A percentile compares a stretch with the other conserved stretches of the same genome.
phyloP scores from a whole-genome alignment of 2,888 invertebrate species.

The Dascillus cervinus region DNA sequence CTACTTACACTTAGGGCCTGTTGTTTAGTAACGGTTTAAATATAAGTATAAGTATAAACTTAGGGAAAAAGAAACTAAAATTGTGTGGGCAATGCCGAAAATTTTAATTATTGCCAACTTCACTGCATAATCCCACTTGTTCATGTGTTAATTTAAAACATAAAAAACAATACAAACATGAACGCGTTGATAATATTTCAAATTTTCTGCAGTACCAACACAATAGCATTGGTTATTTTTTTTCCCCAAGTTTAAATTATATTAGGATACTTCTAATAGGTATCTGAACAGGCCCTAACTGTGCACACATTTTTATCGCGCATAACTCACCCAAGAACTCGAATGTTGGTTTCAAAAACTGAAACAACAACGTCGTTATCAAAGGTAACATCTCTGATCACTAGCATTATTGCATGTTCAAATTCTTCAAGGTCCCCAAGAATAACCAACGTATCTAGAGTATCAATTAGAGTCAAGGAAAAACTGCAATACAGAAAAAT shows the following conservation, averaged over 20 bases:
- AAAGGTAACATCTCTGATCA: constrained; percentile 82
- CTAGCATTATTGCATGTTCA: constrained; percentile 79
- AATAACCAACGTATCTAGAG: constrained; percentile 85
- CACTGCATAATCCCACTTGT: too few relatives aligned
- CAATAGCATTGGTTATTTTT: constrained; percentile 1
- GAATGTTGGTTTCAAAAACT: constrained; percentile 96
- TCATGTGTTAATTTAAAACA: too few relatives aligned
- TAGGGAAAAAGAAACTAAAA: too few relatives aligned
- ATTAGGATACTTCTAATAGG: not conserved
- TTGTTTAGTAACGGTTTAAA: too few relatives aligned
- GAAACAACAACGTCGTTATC: constrained; percentile 93
- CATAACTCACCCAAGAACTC: constrained; percentile 90
- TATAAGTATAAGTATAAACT: too few relatives aligned
- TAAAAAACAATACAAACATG: too few relatives aligned
- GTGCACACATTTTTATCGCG: not conserved
- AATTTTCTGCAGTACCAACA: not conserved
- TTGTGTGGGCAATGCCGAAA: too few relatives aligned
- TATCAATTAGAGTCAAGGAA: constrained; percentile 91
- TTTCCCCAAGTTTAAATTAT: too few relatives aligned
- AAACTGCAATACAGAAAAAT: constrained; percentile 60
- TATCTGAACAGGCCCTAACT: not conserved
- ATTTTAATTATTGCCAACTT: too few relatives aligned
- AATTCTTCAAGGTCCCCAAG: constrained; percentile 92
- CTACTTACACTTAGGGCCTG: too few relatives aligned
- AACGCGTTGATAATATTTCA: not conserved